These are phyloP conservation scores for Anolis carolinensis DNA, from an alignment of 2,113 vertebrate genomes.

Conservation along the genomic window DNA sequence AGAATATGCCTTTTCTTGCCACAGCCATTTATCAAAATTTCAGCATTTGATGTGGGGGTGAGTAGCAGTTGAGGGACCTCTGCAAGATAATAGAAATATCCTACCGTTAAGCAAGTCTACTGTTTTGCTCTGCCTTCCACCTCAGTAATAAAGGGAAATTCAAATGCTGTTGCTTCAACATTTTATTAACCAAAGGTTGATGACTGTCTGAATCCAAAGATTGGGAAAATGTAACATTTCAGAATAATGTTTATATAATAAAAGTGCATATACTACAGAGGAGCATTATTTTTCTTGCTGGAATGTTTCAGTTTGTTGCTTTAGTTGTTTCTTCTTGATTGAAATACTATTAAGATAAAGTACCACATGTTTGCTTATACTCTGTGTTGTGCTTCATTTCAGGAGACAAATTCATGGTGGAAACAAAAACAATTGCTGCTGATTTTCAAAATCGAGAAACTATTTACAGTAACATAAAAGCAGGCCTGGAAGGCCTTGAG, in stretches of 20 bases:
- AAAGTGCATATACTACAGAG: background rate
- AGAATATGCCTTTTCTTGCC: no score
- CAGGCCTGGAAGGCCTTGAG: constrained; percentile 83
- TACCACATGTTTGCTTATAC: background rate
- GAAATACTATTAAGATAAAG: background rate
- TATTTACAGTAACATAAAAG: constrained; percentile 87
- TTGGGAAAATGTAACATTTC: background rate
- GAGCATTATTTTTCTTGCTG: background rate
- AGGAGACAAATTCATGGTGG: constrained; percentile 89
- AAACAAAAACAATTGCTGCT: constrained; percentile 88
- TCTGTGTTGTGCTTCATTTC: constrained; percentile 47
- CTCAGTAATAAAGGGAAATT: background rate
- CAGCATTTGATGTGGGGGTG: no score
- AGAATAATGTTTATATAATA: background rate
- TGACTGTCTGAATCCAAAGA: background rate
- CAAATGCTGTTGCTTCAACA: background rate
- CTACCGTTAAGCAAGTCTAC: background rate
- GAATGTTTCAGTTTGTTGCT: background rate
- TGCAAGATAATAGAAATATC: no score
- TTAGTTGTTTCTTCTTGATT: background rate
- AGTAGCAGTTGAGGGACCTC: background rate
- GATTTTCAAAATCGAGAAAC: constrained; percentile 84
- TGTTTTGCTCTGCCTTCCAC: background rate
- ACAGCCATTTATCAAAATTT: no score
- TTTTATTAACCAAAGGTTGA: background rate